Evolutionary conservation across 2,797 vertebrate species (phyloP), one percentile per base, ranked within the genome.

Genomic region (Austrolebias charrua): DNA sequence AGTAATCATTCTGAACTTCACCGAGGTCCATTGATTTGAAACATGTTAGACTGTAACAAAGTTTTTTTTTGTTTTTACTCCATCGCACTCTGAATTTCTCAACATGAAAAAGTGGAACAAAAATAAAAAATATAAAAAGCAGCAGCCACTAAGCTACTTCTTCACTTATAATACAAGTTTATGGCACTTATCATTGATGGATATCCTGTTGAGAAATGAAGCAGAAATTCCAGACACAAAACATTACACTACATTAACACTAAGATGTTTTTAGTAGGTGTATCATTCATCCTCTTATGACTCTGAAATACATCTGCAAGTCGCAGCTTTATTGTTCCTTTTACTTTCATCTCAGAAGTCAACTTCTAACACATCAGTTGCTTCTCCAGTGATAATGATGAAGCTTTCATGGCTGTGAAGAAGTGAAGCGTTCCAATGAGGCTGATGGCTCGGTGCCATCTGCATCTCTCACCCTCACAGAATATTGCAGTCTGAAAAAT

Each of bases 391-490:
- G 29, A 52, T 53, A 56, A 71, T 66, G 67, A 52, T 11, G 47
- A 44, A n/a, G 49, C 51, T 68, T 69, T 28, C 58, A 76, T 71
- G 70, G 60, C 48, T 74, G 55, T 52, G 20, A 71, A 13, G 29
- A 61, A 62, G 24, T n/a, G 12, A 31, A 38, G 28, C 19, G 35
- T 57, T 55, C 54, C 1, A 49, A 73, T 50, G 72, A 73, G 59
- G 65, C 48, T 38, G 60, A 48, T 79, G 84, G 80, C 70, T 45
- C 42, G 24, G 28, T 67, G 71, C 78, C 81, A 81, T 65, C 65
- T 54, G 38, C 46, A 20, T 71, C 55, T 49, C 73, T 74, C 33
- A 13, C 55, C 47, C 73, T 74, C 33, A 13, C 6, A 29, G 35
- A 60, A 48, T 55, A 74, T 33, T 77, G 47, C 50, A 62, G 56